phyloP scores from a whole-genome alignment of 2,888 invertebrate genomes.

The Ariolimax columbianus region DNA sequence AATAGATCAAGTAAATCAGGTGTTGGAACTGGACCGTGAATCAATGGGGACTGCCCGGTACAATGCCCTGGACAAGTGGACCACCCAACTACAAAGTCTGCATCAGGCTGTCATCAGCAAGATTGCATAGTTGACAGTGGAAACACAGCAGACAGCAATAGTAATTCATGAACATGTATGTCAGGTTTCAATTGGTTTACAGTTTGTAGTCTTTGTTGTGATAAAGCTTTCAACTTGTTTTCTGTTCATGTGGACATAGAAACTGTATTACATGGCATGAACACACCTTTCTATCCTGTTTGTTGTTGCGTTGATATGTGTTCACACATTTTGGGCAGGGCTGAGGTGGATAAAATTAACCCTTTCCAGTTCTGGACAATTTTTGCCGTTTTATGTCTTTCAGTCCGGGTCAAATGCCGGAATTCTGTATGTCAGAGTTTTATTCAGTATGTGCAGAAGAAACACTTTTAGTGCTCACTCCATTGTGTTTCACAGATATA shows the following conservation, averaged over 20 bases:
- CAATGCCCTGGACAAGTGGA: constrained; percentile 96
- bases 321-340: too few relatives aligned
- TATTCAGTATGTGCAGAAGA: too few relatives aligned
- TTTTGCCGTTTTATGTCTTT: too few relatives aligned
- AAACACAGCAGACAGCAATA: neutral
- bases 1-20: constrained; percentile 92
- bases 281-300: neutral
- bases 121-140: constrained; percentile 83
- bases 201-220: neutral
- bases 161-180: neutral
- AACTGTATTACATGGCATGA: neutral
- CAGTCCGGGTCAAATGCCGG: too few relatives aligned
- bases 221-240: neutral
- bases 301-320: neutral
- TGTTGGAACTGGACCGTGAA: constrained; percentile 87
- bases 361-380: too few relatives aligned
- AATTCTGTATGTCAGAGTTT: too few relatives aligned
- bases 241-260: neutral
- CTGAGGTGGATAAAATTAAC: too few relatives aligned
- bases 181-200: neutral
- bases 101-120: constrained; percentile 95
- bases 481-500: too few relatives aligned
- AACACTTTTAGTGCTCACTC: too few relatives aligned
- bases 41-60: constrained; percentile 89
- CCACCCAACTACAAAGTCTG: constrained; percentile 90